These are phyloP conservation scores for Salminus brasiliensis DNA, from an alignment of 2,113 vertebrate genomes.

Conservation along the genomic window DNA sequence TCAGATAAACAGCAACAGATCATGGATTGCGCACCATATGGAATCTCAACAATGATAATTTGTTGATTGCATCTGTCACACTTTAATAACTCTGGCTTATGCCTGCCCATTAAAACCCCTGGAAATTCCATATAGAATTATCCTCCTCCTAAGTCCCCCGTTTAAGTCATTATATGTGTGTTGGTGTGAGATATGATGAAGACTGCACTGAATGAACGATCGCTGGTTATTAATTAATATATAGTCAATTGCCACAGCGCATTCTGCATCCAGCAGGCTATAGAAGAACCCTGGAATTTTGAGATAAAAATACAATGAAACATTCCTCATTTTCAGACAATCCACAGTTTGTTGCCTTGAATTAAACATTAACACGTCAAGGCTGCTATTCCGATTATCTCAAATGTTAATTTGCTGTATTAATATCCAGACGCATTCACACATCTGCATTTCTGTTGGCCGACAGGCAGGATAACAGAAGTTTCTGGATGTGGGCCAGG, in stretches of 20 bases:
- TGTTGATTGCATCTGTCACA: not conserved
- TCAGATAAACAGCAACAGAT: conserved; percentile 33
- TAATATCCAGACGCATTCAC: conserved; percentile 12
- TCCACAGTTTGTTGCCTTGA: not conserved
- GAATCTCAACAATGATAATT: conserved; percentile 18
- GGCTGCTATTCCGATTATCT: not conserved
- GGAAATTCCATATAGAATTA: not conserved
- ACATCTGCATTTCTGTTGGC: not conserved
- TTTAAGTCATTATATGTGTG: not conserved
- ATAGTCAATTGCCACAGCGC: not conserved
- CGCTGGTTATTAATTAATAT: not conserved
- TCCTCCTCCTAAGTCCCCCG: not conserved
- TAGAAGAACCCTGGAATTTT: not conserved
- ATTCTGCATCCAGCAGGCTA: not conserved
- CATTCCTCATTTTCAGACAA: not conserved
- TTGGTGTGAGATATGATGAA: not conserved
- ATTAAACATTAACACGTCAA: not conserved
- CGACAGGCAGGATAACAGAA: conserved; percentile 53
- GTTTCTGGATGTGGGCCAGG: conserved; percentile 84
- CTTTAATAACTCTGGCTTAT: not conserved
- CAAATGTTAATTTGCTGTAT: conserved; percentile 28
- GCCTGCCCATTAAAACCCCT: not conserved
- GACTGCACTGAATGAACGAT: not conserved
- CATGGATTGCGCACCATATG: conserved; percentile 16
- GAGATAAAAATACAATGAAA: not conserved